Conservation (phyloP, 2,113 vertebrate genomes). For the Limnothrissa miodon region DNA sequence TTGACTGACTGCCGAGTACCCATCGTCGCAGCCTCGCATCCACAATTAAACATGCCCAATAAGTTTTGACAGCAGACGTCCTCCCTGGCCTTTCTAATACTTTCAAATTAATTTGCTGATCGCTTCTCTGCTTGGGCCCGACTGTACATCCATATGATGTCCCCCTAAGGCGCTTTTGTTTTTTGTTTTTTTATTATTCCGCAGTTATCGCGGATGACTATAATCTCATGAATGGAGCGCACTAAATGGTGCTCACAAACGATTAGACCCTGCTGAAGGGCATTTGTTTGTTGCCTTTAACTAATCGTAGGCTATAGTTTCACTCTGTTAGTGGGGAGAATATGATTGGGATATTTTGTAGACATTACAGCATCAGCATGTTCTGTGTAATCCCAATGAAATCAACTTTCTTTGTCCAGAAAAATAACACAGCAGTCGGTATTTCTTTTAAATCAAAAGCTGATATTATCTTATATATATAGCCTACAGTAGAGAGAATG, state of each 20-base stretch:
- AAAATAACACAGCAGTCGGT: slow-evolving; percentile 18
- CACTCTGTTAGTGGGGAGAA: neutral
- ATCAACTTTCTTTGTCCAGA: neutral
- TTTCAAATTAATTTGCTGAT: slow-evolving; percentile 63
- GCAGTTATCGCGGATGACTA: slow-evolving; percentile 45
- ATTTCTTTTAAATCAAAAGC: neutral
- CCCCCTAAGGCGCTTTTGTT: slow-evolving; percentile 59
- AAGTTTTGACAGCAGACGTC: slow-evolving; percentile 68
- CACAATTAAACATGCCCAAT: slow-evolving; percentile 61
- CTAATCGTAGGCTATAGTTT: slow-evolving; percentile 34
- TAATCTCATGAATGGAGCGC: slow-evolving; percentile 52
- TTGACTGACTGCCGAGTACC: slow-evolving; percentile 36
- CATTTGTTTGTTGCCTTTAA: slow-evolving; percentile 42
- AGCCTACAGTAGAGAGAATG: neutral
- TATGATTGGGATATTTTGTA: slow-evolving; percentile 31
- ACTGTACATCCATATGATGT: slow-evolving; percentile 52
- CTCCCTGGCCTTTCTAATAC: slow-evolving; percentile 60
- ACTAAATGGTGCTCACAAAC: slow-evolving; percentile 35
- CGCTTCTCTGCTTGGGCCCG: slow-evolving; percentile 57
- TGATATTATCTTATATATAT: neutral
- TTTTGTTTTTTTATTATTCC: slow-evolving; percentile 50
- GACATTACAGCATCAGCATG: slow-evolving; percentile 36
- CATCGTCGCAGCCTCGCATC: slow-evolving; percentile 48
- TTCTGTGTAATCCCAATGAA: slow-evolving; percentile 38
- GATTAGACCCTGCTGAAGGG: slow-evolving; percentile 37